Evolutionary conservation across 2,888 invertebrate species (phyloP), one percentile per base, ranked within the genome.

Genomic region (Mantis religiosa): DNA sequence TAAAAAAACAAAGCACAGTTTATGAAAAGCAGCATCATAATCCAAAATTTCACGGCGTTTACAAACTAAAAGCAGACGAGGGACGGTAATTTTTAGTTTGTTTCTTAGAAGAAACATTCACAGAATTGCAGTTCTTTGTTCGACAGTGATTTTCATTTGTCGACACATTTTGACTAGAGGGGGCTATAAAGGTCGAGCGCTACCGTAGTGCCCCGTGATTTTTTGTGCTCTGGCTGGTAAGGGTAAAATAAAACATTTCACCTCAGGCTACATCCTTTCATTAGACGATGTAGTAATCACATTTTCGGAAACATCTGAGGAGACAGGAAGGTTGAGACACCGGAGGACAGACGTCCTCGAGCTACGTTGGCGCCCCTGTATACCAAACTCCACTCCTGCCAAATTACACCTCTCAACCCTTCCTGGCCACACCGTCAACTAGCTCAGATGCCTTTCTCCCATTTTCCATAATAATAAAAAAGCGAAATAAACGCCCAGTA

Each of bases 391-490:
- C 83, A 84, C 30, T 30, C 84, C 84, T 30, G 34, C 84, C 28
- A 82, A 87, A 87, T 87, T 87, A 87, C 87, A 87, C 25, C 82
- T 82, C 87, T 87, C 82, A 84, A 84, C 27, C 25, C 34, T n/a
- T 34, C n/a, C 84, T 25, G 20, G 28, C 84, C 28, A n/a, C 84
- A 34, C 34, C 2, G 27, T 15, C 47, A 47, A 27, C 41, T 7
- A 41, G 28, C 28, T 34, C 20, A 4, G 54, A n/a, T 30, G 12
- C 34, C 25, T 84, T 14, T 84, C 30, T 84, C n/a, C 25, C 41
- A 41, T 85, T 47, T 47, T n/a, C 47, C 41, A 28, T 47, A 27
- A 85, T 47, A 41, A n/a, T 27, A 47, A 85, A 85, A n/a, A 85
- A 85, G 47, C 20, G 54, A 85, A 41, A 47, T 85, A n/a, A 47